Base-by-base conservation (phyloP, 35 echinoderm and acorn worm genomes). In the Lytechinus pictus region DNA sequence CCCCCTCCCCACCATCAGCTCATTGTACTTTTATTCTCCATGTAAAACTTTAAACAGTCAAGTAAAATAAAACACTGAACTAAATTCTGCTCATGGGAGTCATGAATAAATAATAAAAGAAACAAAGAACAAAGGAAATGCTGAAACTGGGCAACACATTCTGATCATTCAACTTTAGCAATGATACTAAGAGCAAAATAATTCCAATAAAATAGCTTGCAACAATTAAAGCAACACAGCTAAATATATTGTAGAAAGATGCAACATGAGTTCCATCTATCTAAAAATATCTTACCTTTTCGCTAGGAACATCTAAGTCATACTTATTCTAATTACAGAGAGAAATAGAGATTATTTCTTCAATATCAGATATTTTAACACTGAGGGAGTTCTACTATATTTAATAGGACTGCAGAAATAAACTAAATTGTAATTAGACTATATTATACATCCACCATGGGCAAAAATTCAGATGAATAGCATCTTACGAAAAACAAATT, bases 281-380 rank as follows among this genome's bases (percentile, higher is more conserved):
- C 28, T 90, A 52, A 4, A 89, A 19, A 6, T 54, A 28, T 90
- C 88, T 90, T 54, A 90, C 88, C 88, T 90, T 7, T 12, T 10
- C 88, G 14, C 10, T 52, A 90, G 88, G 88, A 9, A 52, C 27
- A 52, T 90, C 88, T 90, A 90, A 54, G 52, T 90, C 88, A 90
- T 33, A 90, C 52, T 90, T 90, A 90, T 90, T 90, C 88, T 90
- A 14, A 14, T 52, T 54, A 90, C 11, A 54, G 10, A 90, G 27
- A 90, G 11, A 90, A 33, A 90, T 54, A 21, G 0, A 90, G 14
- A 10, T 90, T 54, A 90, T 27, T 79, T n/a, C n/a, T 5, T n/a
- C 16, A 79, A 79, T 19, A 24, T 24, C 19, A 79, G 5, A 24
- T n/a, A n/a, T n/a, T 6, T 71, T 24, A 21, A 21, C 61, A 72